These are phyloP conservation scores for Seira sanloemensis DNA, from an alignment of 2,888 invertebrate genomes.

Conservation along the genomic window DNA sequence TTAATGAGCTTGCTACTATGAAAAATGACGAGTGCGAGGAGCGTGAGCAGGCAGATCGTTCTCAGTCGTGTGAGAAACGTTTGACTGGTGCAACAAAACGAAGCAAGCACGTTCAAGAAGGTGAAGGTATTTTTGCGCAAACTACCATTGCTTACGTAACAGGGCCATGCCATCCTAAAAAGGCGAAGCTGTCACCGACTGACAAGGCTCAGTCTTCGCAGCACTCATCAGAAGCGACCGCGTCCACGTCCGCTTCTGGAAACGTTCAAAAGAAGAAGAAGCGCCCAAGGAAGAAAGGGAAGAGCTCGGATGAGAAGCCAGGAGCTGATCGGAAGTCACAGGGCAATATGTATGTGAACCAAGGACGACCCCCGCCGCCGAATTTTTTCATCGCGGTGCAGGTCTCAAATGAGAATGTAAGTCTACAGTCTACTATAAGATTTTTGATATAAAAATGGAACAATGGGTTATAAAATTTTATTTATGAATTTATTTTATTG, in stretches of 20 bases:
- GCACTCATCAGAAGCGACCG: neutral
- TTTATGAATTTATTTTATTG: constrained; percentile 5
- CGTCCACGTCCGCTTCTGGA: neutral
- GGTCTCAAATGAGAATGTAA: constrained; percentile 33
- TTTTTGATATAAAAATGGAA: neutral
- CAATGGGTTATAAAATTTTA: neutral
- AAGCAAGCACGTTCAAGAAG: neutral
- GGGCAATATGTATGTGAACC: constrained; percentile 18
- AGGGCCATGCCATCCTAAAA: neutral
- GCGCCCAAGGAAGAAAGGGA: constrained; percentile 27
- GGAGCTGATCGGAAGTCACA: neutral
- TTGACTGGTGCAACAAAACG: neutral
- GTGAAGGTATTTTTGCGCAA: neutral
- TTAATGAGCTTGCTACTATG: neutral
- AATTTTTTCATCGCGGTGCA: constrained; percentile 45
- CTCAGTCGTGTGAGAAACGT: neutral
- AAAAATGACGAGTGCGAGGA: neutral
- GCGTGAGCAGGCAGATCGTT: neutral
- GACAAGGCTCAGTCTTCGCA: neutral
- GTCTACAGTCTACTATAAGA: constrained; percentile 10
- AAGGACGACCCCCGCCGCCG: constrained; percentile 14
- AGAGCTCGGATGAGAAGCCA: neutral
- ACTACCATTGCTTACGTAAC: no score
- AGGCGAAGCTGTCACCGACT: neutral
- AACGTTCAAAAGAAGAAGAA: constrained; percentile 29